A percentile compares a stretch with the other conserved stretches of the same genome.
These are phyloP conservation scores for Portevinia maculata DNA, from an alignment of 2,888 invertebrate genomes.

Conservation along the genomic window DNA sequence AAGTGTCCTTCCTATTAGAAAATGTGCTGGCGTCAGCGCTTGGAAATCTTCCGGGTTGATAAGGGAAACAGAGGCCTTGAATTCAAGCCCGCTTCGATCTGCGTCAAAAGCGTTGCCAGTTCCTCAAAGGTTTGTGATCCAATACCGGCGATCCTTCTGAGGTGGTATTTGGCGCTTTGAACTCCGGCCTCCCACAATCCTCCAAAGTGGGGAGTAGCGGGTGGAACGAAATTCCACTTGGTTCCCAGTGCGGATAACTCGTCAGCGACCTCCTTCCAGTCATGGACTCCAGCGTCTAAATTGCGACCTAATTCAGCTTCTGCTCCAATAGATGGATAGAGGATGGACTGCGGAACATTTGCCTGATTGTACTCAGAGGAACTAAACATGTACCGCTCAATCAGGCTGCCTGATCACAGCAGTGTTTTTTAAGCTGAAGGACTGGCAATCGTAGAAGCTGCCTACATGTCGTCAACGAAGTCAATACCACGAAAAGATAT, in stretches of 20 bases:
- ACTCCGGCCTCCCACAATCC: conserved; percentile 8
- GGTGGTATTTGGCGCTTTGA: conserved; percentile 1
- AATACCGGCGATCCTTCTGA: neutral
- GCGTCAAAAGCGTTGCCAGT: conserved; percentile 1
- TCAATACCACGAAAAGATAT: too few species aligned
- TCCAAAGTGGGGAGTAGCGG: conserved; percentile 2
- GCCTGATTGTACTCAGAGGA: too few species aligned
- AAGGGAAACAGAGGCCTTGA: conserved; percentile 6
- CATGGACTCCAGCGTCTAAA: neutral
- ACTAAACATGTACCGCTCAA: too few species aligned
- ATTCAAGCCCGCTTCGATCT: conserved; percentile 12
- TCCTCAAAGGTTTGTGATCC: neutral
- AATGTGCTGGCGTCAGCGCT: neutral
- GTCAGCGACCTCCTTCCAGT: conserved; percentile 5
- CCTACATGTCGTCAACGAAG: too few species aligned
- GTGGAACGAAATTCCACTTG: conserved; percentile 3
- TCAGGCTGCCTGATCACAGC: too few species aligned
- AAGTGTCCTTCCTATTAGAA: neutral
- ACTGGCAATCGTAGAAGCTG: too few species aligned
- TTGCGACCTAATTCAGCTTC: neutral
- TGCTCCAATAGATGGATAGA: too few species aligned
- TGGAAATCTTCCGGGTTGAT: neutral
- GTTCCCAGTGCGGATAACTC: neutral
- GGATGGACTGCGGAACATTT: too few species aligned
- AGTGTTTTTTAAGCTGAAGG: too few species aligned